Base-by-base conservation (phyloP, 2,797 vertebrate species). In the Spheniscus humboldti region DNA sequence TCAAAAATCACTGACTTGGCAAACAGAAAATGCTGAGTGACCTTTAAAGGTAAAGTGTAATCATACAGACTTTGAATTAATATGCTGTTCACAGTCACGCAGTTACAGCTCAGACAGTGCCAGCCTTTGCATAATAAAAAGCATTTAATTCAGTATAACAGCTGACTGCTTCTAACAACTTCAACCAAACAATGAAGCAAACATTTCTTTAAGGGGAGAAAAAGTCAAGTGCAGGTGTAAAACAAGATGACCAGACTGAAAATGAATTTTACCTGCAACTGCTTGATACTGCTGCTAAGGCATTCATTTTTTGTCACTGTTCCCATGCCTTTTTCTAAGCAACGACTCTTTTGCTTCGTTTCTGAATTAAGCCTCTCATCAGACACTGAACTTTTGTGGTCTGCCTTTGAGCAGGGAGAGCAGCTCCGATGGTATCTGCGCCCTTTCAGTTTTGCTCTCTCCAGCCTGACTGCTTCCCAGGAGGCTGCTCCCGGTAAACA, bases 11-110 rank as follows among this genome's bases (percentile, higher is more conserved):
- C 63, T 95, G 86, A 82, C 68, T 50, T 71, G 52, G 41, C 81
- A 94, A 88, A 75, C 9, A 55, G 31, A 75, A 88, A 91, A 92
- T 86, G n/a, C 52, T 60, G 72, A 87, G 33, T 92, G 92, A 94
- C 78, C 78, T 94, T 92, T 96, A 87, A 91, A 82, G 48, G 39
- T 92, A 86, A 89, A 93, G 33, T 91, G 43, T 82, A 85, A 76
- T 89, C 59, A 78, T 88, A 86, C 56, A 86, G 83, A 50, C 50
- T 92, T 94, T 59, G n/a, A 88, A 89, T 95, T 96, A 92, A 89
- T 85, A 88, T 77, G 81, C 91, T 80, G 74, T 90, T 79, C 86
- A 73, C 63, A 93, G 75, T 84, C 68, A 77, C 2, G 5, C 28
- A 68, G 52, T 92, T 94, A 90, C 35, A 56, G 43, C 72, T 91